Evolutionary conservation across 2,888 invertebrate species (phyloP).

Genomic region (Heliconius ismenius): DNA sequence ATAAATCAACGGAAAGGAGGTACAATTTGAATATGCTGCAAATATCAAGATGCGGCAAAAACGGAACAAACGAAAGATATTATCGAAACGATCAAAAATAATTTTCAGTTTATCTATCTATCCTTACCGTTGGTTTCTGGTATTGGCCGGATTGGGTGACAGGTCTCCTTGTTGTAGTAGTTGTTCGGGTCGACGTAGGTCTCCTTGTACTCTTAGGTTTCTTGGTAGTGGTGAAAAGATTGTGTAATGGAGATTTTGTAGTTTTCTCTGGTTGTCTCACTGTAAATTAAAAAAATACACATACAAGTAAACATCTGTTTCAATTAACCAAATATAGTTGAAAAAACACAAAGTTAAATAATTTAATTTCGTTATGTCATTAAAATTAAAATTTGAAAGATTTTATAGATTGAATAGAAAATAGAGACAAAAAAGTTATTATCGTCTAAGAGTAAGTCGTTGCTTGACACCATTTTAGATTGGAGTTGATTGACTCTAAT

Average conservation of each 20-base stretch:
- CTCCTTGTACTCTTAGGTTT: constrained; percentile 44
- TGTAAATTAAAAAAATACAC: constrained; percentile 18
- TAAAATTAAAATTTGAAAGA: neutral
- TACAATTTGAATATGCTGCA: neutral
- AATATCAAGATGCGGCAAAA: neutral
- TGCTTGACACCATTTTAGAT: neutral
- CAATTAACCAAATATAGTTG: neutral
- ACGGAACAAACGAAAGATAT: neutral
- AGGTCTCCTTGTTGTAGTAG: constrained; percentile 57
- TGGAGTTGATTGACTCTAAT: neutral
- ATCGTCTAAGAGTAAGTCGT: too few relatives aligned
- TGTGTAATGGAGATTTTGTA: constrained; percentile 58
- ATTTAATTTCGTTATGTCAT: neutral
- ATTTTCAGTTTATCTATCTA: neutral
- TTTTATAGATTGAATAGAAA: neutral
- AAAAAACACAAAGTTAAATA: neutral
- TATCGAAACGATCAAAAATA: neutral
- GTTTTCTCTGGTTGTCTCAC: constrained; percentile 43
- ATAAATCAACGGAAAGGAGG: too few relatives aligned
- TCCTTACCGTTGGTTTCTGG: constrained; percentile 62
- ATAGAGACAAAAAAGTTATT: neutral
- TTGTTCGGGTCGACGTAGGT: constrained; percentile 42
- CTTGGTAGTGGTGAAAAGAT: constrained; percentile 46
- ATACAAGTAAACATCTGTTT: neutral
- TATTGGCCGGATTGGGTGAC: constrained; percentile 52